phyloP scores from a whole-genome alignment of 2,888 invertebrate genomes.

The Emmelina monodactyla region DNA sequence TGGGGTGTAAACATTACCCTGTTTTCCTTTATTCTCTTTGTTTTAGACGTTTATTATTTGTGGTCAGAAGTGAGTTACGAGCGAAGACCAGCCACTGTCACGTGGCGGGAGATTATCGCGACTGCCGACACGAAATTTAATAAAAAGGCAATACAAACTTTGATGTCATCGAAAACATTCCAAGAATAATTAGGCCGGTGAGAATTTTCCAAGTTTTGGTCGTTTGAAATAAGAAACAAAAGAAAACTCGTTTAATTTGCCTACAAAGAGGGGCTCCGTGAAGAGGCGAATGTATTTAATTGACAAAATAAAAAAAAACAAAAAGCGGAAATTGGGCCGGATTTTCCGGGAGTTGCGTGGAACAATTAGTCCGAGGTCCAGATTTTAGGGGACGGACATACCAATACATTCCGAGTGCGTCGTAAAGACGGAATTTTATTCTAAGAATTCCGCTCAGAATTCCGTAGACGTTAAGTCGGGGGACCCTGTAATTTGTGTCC shows the following conservation, averaged over 20 bases:
- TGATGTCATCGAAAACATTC: slow-evolving; percentile 13
- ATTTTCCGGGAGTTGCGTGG: slow-evolving; percentile 24
- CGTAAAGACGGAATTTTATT: slow-evolving; percentile 38
- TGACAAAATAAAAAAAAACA: slow-evolving; percentile 39
- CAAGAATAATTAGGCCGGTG: slow-evolving; percentile 32
- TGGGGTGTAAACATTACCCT: slow-evolving; percentile 52
- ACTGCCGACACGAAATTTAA: slow-evolving; percentile 13
- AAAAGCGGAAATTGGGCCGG: slow-evolving; percentile 23
- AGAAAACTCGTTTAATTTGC: slow-evolving; percentile 38
- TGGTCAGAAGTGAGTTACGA: slow-evolving; percentile 26
- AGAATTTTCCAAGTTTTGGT: slow-evolving; percentile 36
- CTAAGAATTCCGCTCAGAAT: slow-evolving; percentile 26
- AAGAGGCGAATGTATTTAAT: slow-evolving; percentile 27
- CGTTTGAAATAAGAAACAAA: slow-evolving; percentile 43
- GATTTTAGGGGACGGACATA: slow-evolving; percentile 21
- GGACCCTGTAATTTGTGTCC: slow-evolving; percentile 47
- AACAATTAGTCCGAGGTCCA: slow-evolving; percentile 37
- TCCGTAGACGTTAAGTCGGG: slow-evolving; percentile 33
- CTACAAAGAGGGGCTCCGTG: too few species aligned
- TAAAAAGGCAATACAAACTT: slow-evolving; percentile 22
- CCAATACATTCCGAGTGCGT: slow-evolving; percentile 30
- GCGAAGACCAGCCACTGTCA: slow-evolving; percentile 10
- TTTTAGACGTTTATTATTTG: slow-evolving; percentile 51
- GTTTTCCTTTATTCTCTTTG: slow-evolving; percentile 52
- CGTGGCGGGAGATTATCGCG: slow-evolving; percentile 7